Conservation (phyloP, 2,113 vertebrate genomes). For the Carlito syrichta region DNA sequence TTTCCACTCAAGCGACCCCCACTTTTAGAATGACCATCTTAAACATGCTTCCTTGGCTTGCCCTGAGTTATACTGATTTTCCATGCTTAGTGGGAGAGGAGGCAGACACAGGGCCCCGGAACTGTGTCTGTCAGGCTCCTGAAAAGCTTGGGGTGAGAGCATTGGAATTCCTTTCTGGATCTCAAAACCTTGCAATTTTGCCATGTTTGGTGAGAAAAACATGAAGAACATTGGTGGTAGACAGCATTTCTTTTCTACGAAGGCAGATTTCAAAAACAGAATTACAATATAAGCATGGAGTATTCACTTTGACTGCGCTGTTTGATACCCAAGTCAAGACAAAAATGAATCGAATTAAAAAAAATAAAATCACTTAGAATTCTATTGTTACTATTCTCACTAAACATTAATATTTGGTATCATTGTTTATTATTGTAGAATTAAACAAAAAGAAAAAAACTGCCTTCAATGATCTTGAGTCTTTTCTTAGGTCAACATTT, state of each 20-base stretch:
- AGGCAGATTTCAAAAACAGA: background rate
- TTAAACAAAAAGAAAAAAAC: slow-evolving; percentile 17
- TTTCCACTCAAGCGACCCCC: background rate
- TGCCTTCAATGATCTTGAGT: background rate
- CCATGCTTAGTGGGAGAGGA: background rate
- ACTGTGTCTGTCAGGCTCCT: background rate
- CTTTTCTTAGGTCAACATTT: background rate
- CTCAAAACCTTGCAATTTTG: background rate
- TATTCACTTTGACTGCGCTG: background rate
- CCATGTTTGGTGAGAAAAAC: background rate
- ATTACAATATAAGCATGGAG: background rate
- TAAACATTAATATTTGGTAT: background rate
- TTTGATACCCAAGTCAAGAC: background rate
- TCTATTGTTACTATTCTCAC: background rate
- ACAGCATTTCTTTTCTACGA: background rate
- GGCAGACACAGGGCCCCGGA: background rate
- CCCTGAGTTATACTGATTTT: background rate
- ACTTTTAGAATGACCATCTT: background rate
- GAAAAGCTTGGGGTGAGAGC: background rate
- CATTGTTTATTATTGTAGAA: background rate
- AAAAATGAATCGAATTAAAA: background rate
- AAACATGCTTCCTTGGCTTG: background rate
- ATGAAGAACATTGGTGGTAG: background rate
- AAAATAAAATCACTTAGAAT: background rate
- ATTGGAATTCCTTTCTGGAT: background rate